phyloP scores from a whole-genome alignment of 2,113 vertebrate genomes.

The Callopanchax toddi region DNA sequence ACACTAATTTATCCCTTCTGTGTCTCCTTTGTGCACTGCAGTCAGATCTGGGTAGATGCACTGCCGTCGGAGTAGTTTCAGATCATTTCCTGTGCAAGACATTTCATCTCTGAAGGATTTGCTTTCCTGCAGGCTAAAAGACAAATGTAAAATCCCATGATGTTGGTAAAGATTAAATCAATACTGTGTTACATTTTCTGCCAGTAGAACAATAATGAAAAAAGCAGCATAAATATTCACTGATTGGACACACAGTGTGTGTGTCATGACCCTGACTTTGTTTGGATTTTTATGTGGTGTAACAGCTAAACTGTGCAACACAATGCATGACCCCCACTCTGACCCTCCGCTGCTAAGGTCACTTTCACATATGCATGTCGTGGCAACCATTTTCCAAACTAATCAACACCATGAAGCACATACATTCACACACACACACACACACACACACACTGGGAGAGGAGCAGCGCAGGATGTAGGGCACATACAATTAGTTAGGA shows the following conservation, averaged over 20 bases:
- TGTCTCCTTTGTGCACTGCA: not conserved
- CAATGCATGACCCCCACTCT: slow-evolving; percentile 17
- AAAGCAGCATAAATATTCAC: not conserved
- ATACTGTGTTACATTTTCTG: slow-evolving; percentile 5
- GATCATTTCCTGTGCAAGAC: slow-evolving; percentile 24
- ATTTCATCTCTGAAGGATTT: not conserved
- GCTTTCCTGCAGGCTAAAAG: slow-evolving; percentile 1
- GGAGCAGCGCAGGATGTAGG: slow-evolving; percentile 13
- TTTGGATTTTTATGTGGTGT: too few relatives aligned
- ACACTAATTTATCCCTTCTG: too few relatives aligned
- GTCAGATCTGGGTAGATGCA: not conserved
- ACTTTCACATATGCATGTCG: slow-evolving; percentile 30
- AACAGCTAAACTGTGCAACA: slow-evolving; percentile 43
- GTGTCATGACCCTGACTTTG: slow-evolving; percentile 8
- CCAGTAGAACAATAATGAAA: not conserved
- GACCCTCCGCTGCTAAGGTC: slow-evolving; percentile 39
- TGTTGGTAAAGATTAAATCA: slow-evolving; percentile 21
- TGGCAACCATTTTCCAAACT: slow-evolving; percentile 45
- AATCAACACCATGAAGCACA: slow-evolving; percentile 28
- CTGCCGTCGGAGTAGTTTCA: slow-evolving; percentile 2
- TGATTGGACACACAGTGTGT: not conserved
- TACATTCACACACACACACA: slow-evolving; percentile 26
- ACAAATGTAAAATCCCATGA: slow-evolving; percentile 11
- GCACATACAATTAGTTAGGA: slow-evolving; percentile 65
- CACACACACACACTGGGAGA: slow-evolving; percentile 8